Evolutionary conservation across 2,888 invertebrate species (phyloP).

Genomic region (Gymnosoma rotundatum): DNA sequence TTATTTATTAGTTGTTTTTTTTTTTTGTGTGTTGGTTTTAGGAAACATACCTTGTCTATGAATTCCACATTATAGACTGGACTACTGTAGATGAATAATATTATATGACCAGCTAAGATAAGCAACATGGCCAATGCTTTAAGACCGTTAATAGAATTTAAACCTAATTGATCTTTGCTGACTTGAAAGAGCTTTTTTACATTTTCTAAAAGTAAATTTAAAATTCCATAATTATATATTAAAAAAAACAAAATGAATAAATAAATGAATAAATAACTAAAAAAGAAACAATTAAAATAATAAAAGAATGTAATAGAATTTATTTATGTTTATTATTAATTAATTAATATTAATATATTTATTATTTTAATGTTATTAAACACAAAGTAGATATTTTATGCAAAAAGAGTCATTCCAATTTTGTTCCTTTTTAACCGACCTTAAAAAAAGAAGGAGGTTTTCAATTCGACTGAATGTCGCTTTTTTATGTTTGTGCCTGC

Average conservation of each 20-base stretch:
- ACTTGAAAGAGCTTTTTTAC: conserved; percentile 77
- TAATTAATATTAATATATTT: too few relatives aligned
- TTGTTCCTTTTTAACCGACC: too few relatives aligned
- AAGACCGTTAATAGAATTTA: conserved; percentile 87
- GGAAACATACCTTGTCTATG: conserved; percentile 77
- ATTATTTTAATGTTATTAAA: too few relatives aligned
- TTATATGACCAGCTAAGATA: conserved; percentile 86
- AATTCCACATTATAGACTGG: conserved; percentile 87
- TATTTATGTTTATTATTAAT: too few relatives aligned
- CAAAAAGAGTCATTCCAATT: too few relatives aligned
- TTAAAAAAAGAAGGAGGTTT: too few relatives aligned
- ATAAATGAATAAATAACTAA: conserved; percentile 10
- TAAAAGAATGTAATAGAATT: too few relatives aligned
- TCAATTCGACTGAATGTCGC: too few relatives aligned
- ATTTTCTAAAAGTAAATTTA: conserved; percentile 74
- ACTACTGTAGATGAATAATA: conserved; percentile 86
- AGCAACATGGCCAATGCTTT: conserved; percentile 87
- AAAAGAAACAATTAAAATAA: conserved; percentile 1
- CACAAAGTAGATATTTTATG: too few relatives aligned
- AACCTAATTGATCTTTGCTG: conserved; percentile 84
- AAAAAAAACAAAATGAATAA: not conserved
- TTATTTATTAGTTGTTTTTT: conserved; percentile 25
- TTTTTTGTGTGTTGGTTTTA: not conserved
- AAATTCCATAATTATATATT: conserved; percentile 21
- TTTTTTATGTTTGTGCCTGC: too few relatives aligned